Conservation (phyloP, 92 coral and sea anemone species). For the Plumapathes pennacea region DNA sequence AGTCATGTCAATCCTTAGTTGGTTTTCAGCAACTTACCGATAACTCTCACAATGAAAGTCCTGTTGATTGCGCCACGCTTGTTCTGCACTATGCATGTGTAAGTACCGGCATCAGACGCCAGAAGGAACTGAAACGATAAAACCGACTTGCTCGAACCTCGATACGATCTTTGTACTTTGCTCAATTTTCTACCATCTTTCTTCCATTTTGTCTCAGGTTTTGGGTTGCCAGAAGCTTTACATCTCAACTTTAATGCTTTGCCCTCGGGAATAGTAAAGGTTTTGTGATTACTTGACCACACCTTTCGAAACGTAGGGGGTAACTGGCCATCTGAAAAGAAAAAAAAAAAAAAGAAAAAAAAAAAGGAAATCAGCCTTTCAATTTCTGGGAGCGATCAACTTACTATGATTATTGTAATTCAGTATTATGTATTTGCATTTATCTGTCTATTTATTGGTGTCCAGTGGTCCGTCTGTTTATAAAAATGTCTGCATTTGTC, state of each 20-base stretch:
- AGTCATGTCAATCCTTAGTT: too few relatives aligned
- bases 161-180: constrained; percentile 2
- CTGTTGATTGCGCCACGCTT: constrained; percentile 47
- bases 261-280: constrained; percentile 22
- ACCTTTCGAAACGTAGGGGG: constrained; percentile 43
- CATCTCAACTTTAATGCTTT: constrained; percentile 52
- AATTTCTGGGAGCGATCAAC: too few relatives aligned
- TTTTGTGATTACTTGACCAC: neutral
- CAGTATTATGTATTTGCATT: too few relatives aligned
- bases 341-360: neutral
- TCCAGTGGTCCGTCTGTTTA: too few relatives aligned
- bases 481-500: too few relatives aligned
- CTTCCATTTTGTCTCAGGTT: constrained; percentile 55
- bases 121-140: constrained; percentile 41
- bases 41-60: constrained; percentile 55
- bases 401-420: too few relatives aligned
- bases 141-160: constrained; percentile 52
- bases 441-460: too few relatives aligned
- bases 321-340: constrained; percentile 17
- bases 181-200: constrained; percentile 34
- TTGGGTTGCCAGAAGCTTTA: constrained; percentile 50
- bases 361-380: too few relatives aligned
- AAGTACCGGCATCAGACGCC: constrained; percentile 46
- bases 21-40: constrained; percentile 10
- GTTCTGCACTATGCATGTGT: constrained; percentile 63